A percentile compares a stretch with the other conserved stretches of the same genome.
These are phyloP conservation scores for Vanessa cardui DNA, from an alignment of 2,888 invertebrate genomes.

Conservation along the genomic window DNA sequence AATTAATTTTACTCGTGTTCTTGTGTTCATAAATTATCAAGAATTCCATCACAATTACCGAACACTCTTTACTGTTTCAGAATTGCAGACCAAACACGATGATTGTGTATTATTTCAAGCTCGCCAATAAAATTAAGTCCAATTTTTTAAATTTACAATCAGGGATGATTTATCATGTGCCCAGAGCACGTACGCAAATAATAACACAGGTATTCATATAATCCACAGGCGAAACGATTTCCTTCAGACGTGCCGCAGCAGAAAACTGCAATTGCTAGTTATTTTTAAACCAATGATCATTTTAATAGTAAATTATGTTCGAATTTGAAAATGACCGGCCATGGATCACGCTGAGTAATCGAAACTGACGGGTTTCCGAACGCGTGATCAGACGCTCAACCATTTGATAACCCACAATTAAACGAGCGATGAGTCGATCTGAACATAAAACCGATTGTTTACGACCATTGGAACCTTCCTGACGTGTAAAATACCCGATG, in stretches of 20 bases:
- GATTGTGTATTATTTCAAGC: conserved; percentile 29
- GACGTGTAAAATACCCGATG: conserved; percentile 29
- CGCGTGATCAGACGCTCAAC: conserved; percentile 28
- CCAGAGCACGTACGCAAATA: conserved; percentile 33
- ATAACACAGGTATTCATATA: conserved; percentile 30
- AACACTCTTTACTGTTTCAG: not conserved
- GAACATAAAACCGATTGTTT: conserved; percentile 58
- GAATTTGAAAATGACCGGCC: conserved; percentile 38
- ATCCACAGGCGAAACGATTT: conserved; percentile 32
- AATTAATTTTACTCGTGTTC: not conserved
- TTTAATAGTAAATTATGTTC: conserved; percentile 36
- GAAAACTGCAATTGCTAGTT: conserved; percentile 24
- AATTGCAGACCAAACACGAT: conserved; percentile 11
- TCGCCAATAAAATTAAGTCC: conserved; percentile 30
- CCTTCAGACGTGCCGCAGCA: conserved; percentile 26
- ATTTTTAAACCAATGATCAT: conserved; percentile 30
- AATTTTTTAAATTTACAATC: conserved; percentile 34
- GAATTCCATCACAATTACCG: conserved; percentile 5
- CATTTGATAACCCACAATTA: conserved; percentile 40
- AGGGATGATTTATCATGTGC: conserved; percentile 37
- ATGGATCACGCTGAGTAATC: conserved; percentile 38
- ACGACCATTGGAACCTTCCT: conserved; percentile 45
- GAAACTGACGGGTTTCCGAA: conserved; percentile 31
- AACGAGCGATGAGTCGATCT: conserved; percentile 50
- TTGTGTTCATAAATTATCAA: conserved; percentile 10